Conservation (phyloP, 2,797 vertebrate genomes). For the Remorina albescens region DNA sequence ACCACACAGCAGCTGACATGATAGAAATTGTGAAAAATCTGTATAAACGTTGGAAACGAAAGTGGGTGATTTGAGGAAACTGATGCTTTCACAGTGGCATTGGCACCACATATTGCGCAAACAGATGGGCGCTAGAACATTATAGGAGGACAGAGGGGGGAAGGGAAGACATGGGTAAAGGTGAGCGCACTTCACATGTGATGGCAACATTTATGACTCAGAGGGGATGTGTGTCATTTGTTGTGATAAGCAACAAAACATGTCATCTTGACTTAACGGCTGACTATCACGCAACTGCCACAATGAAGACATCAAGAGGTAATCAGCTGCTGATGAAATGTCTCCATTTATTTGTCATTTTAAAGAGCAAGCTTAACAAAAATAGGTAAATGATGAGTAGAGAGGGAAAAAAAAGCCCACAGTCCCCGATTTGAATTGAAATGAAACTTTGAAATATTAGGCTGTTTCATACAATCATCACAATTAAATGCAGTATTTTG, state of each 20-base stretch:
- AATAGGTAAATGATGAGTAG: constrained; percentile 4
- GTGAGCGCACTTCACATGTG: constrained; percentile 47
- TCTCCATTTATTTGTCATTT: constrained; percentile 76
- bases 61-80: constrained; percentile 13
- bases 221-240: constrained; percentile 44
- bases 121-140: constrained; percentile 26
- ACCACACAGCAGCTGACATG: constrained; percentile 52
- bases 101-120: constrained; percentile 26
- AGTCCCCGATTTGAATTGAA: constrained; percentile 23
- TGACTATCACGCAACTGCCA: constrained; percentile 49
- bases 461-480: constrained; percentile 33
- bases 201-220: constrained; percentile 58
- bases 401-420: constrained; percentile 34
- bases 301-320: constrained; percentile 76
- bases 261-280: constrained; percentile 39
- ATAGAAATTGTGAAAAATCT: constrained; percentile 33
- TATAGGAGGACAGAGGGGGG: neutral
- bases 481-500: constrained; percentile 37
- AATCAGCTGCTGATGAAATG: constrained; percentile 65
- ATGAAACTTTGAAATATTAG: constrained; percentile 16
- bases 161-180: constrained; percentile 36
- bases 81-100: constrained; percentile 35
- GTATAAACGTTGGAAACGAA: constrained; percentile 16
- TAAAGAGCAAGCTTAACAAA: constrained; percentile 61
- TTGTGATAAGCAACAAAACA: constrained; percentile 45